Base-by-base conservation (phyloP, 2,888 invertebrate species). In the Drosophila austrosaltans region DNA sequence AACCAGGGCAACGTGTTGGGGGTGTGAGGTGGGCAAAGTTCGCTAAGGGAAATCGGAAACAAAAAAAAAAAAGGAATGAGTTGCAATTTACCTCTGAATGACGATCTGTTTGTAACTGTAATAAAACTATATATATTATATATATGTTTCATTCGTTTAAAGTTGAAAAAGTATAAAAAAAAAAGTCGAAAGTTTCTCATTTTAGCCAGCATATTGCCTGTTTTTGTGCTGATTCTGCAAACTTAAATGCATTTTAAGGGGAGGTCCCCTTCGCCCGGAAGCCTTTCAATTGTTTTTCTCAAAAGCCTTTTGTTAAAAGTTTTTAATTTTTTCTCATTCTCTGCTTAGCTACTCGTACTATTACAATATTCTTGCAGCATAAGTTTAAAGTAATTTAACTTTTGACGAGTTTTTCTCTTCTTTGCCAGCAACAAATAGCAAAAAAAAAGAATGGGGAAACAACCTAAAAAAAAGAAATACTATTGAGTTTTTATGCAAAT, bases 371-470 rank as follows among this genome's bases (percentile, higher is more conserved):
- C 30, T 56, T 60, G 64, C 48, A 40, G 69, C 71, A 72, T 71
- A 87, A 84, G 80, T 73, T 82, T 78, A 40, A 82, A 82, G 87
- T 76, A 82, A 85, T 87, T 85, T 79, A 82, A 82, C 85, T 82
- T 82, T 70, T 78, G 72, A 72, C 65, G 71, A 87, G 75, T 65
- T 81, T 69, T 73, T 57, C 40, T 22, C 30, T n/a, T 42, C 30
- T n/a, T 30, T 16, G 28, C 44, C 53, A 8, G 4, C 20, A 39
- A 22, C 62, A 28, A 66, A 61, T 39, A 65, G 36, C 20, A 32
- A 32, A 20, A 16, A 44, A 68, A 60, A 53, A 30, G 16, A 22
- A 36, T 5, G 16, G 16, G 16, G 16, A 32, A 44, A n/a, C 2
- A 28, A 28, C 28, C 28, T 39, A 68, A 59, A 56, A 32, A 59